phyloP scores from a whole-genome alignment of 2,113 vertebrate species.

The Zosterops japonicus region DNA sequence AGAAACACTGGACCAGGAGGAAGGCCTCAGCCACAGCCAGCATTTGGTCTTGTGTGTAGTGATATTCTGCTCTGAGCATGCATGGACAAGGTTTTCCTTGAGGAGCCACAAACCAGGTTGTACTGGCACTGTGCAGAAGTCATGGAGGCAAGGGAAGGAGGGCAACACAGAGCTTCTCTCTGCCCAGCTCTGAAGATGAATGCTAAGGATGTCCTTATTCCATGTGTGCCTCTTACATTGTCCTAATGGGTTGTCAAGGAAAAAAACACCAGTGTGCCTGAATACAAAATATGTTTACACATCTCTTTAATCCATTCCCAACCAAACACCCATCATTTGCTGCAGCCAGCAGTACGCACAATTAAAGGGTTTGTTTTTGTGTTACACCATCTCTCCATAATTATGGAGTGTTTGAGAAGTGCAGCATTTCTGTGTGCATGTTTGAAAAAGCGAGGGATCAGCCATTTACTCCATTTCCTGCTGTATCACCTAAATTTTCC shows the following conservation, averaged over 20 bases:
- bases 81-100: not conserved
- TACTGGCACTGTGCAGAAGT: rapidly evolving
- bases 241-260: not conserved
- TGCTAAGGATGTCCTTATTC: not conserved
- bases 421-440: not conserved
- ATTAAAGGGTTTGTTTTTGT: constrained; percentile 65
- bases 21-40: not conserved
- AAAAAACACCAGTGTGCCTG: not conserved
- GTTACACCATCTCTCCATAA: constrained; percentile 47
- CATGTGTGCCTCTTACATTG: not conserved
- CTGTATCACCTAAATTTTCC: not conserved
- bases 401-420: constrained; percentile 52
- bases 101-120: not conserved
- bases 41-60: rapidly evolving
- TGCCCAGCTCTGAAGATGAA: not conserved
- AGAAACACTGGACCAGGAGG: not conserved
- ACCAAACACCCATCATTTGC: constrained; percentile 52
- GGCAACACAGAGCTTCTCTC: rapidly evolving
- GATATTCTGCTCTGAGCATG: not conserved
- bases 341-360: constrained; percentile 39
- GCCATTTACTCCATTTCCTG: not conserved
- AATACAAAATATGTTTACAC: constrained; percentile 22
- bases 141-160: rapidly evolving
- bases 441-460: constrained; percentile 35
- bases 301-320: constrained; percentile 51